Percentiles rank a stretch among this genome's conserved stretches.
phyloP scores from a whole-genome alignment of 2,797 vertebrate genomes.

The Megalops cyprinoides region DNA sequence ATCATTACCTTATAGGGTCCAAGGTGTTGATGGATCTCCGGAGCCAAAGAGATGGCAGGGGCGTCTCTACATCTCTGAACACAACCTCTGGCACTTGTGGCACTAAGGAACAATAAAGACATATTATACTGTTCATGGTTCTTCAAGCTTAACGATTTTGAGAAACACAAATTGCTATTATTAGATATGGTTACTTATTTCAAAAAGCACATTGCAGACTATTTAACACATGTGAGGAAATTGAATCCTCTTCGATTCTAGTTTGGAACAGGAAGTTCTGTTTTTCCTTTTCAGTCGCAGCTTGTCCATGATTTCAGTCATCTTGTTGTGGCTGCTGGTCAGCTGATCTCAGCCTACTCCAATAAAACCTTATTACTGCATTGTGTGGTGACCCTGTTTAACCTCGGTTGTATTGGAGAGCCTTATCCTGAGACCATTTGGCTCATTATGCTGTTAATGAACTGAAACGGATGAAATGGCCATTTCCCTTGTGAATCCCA shows the following conservation, averaged over 20 bases:
- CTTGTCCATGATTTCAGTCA: neutral
- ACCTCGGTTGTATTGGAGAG: neutral
- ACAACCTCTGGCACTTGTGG: conserved; percentile 77
- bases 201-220: too few relatives aligned
- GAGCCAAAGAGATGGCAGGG: conserved; percentile 75
- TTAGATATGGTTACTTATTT: too few relatives aligned
- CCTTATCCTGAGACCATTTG: neutral
- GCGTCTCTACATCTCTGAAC: conserved; percentile 73
- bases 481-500: neutral
- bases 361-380: neutral
- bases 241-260: neutral
- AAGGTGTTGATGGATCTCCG: conserved; percentile 72
- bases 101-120: conserved; percentile 69
- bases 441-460: neutral
- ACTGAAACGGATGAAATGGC: neutral
- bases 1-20: conserved; percentile 83
- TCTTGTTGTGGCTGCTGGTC: neutral
- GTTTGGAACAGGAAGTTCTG: neutral
- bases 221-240: too few relatives aligned
- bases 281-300: neutral
- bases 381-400: neutral
- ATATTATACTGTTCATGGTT: too few relatives aligned
- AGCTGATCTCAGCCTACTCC: neutral
- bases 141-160: too few relatives aligned
- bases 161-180: too few relatives aligned